phyloP scores from a whole-genome alignment of 2,797 vertebrate species.

The Margarornis squamiger region DNA sequence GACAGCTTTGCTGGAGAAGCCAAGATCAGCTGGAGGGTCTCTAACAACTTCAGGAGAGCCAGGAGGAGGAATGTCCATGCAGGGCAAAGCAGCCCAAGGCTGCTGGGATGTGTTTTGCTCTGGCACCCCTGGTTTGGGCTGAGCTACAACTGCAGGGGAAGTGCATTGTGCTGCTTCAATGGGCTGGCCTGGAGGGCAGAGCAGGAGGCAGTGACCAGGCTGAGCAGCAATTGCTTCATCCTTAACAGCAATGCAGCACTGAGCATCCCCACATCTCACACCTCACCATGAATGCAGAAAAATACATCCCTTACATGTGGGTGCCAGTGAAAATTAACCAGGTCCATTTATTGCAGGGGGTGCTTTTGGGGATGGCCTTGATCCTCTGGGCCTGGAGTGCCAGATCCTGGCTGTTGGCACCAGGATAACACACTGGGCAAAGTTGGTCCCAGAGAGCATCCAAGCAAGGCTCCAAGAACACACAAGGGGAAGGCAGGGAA shows the following conservation, averaged over 20 bases:
- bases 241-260: not conserved
- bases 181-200: not conserved
- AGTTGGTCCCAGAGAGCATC: not conserved
- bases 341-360: not conserved
- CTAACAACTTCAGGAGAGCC: not conserved
- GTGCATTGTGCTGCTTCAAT: not conserved
- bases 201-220: not conserved
- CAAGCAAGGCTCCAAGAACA: fast-evolving
- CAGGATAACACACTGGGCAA: not conserved
- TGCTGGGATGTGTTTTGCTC: fast-evolving
- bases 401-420: not conserved
- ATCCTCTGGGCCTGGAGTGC: not conserved
- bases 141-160: not conserved
- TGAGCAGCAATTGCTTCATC: not conserved
- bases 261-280: not conserved
- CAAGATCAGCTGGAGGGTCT: not conserved
- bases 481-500: not conserved
- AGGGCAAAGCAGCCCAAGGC: not conserved
- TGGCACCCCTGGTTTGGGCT: not conserved
- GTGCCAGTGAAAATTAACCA: not conserved
- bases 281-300: not conserved
- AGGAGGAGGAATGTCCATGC: not conserved
- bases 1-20: not conserved
- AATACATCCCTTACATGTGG: not conserved
- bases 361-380: not conserved